Evolutionary conservation across 2,797 vertebrate species (phyloP).

Genomic region (Sphenodon punctatus): DNA sequence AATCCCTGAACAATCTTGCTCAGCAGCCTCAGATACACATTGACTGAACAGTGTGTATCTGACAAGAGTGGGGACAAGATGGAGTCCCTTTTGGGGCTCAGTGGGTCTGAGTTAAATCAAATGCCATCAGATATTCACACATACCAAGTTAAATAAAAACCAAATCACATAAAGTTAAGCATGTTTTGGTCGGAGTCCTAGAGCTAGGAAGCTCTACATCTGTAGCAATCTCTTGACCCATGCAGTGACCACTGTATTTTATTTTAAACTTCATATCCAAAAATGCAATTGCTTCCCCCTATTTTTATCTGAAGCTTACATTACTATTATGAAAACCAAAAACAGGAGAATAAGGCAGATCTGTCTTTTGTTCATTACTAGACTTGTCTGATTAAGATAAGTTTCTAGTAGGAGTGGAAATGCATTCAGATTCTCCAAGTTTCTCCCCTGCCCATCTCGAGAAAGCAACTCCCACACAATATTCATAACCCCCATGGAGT

Average conservation of each 20-base stretch:
- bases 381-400: background rate
- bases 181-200: rapidly evolving
- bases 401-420: background rate
- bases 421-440: background rate
- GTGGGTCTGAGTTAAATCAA: no score
- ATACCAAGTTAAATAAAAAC: background rate
- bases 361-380: background rate
- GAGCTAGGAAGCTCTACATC: background rate
- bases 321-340: background rate
- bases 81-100: no score
- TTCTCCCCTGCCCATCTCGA: background rate
- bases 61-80: no score
- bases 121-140: background rate
- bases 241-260: background rate
- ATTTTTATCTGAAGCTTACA: background rate
- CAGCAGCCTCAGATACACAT: no score
- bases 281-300: background rate
- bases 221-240: background rate
- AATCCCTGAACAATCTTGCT: no score
- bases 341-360: background rate
- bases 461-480: background rate
- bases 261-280: background rate
- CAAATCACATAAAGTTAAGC: rapidly evolving
- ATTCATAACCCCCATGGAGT: background rate
- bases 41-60: no score